phyloP scores from a whole-genome alignment of 2,888 invertebrate genomes.

The Amiota minor region DNA sequence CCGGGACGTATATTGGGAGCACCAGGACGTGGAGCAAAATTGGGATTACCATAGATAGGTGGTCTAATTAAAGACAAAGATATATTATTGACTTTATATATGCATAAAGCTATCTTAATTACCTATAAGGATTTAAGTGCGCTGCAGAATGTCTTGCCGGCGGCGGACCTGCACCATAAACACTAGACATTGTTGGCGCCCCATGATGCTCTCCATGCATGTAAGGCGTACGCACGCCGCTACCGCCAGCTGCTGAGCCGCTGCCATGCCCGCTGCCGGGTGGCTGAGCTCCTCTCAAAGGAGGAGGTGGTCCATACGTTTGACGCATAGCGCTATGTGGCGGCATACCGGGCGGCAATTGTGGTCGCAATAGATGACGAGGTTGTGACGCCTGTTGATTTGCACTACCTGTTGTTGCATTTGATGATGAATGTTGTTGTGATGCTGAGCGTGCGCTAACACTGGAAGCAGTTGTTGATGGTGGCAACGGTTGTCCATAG shows the following conservation, averaged over 20 bases:
- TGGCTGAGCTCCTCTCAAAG: conserved; percentile 59
- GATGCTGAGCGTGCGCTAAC: conserved; percentile 50
- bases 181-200: conserved; percentile 43
- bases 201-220: conserved; percentile 59
- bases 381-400: conserved; percentile 38
- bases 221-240: conserved; percentile 53
- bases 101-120: conserved; percentile 20
- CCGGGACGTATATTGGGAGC: conserved; percentile 58
- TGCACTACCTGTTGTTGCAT: conserved; percentile 44
- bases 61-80: conserved; percentile 51
- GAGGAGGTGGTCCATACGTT: conserved; percentile 72
- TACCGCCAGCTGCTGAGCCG: conserved; percentile 35
- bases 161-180: conserved; percentile 60
- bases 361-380: conserved; percentile 44
- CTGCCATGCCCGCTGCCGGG: conserved; percentile 37
- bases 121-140: conserved; percentile 71
- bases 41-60: conserved; percentile 70
- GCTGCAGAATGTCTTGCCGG: conserved; percentile 68
- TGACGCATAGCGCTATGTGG: conserved; percentile 63
- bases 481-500: conserved; percentile 60
- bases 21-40: conserved; percentile 66
- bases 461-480: conserved; percentile 34
- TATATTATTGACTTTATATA: no score
- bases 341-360: conserved; percentile 48
- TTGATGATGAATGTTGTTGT: conserved; percentile 40